Percentiles rank a stretch among this genome's conserved stretches.
phyloP scores from a whole-genome alignment of 2,113 vertebrate genomes.

The Bostrychus sinensis region DNA sequence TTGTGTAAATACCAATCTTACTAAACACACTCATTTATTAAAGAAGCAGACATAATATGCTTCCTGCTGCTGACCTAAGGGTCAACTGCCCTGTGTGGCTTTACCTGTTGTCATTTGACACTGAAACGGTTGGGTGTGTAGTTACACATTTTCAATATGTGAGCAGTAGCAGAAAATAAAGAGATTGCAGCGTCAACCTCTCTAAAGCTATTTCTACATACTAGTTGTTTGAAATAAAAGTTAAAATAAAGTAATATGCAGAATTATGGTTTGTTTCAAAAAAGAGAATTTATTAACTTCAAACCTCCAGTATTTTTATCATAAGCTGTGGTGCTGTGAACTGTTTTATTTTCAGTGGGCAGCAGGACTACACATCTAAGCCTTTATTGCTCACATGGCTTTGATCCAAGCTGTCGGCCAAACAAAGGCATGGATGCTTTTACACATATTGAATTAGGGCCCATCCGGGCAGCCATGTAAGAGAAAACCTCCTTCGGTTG shows the following conservation, averaged over 20 bases:
- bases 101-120: conserved; percentile 38
- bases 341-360: conserved; percentile 29
- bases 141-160: conserved; percentile 21
- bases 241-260: neutral
- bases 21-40: conserved; percentile 20
- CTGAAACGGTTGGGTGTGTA: conserved; percentile 20
- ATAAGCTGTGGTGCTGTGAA: conserved; percentile 12
- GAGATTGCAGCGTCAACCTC: no score
- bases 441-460: conserved; percentile 66
- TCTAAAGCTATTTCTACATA: neutral
- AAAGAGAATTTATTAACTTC: neutral
- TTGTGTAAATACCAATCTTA: conserved; percentile 38
- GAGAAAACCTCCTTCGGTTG: conserved; percentile 66
- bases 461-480: conserved; percentile 54
- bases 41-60: conserved; percentile 13
- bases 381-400: conserved; percentile 44
- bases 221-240: neutral
- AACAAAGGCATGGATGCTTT: conserved; percentile 63
- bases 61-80: conserved; percentile 30
- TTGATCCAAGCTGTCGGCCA: conserved; percentile 55
- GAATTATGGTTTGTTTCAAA: neutral
- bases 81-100: conserved; percentile 42
- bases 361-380: conserved; percentile 27
- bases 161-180: no score
- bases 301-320: neutral